Percentiles rank a stretch among this genome's conserved stretches.
phyloP scores from a whole-genome alignment of 2,113 vertebrate genomes.

The Orientallactaga bullata region DNA sequence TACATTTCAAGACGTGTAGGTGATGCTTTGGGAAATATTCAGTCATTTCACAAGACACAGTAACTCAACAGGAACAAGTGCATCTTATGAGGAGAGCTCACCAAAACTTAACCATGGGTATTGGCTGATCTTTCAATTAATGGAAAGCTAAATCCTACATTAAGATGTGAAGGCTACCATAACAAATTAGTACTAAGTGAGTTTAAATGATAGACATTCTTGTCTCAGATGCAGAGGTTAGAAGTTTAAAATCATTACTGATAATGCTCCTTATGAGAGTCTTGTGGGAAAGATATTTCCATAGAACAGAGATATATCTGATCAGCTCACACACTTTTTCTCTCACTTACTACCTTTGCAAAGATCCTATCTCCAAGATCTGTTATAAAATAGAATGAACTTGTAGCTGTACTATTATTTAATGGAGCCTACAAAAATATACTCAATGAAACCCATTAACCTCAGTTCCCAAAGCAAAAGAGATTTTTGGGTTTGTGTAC shows the following conservation, averaged over 20 bases:
- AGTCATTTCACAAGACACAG: constrained; percentile 25
- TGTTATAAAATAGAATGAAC: neutral
- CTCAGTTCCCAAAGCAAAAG: neutral
- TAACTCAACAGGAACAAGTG: neutral
- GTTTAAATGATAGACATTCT: neutral
- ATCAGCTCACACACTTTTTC: neutral
- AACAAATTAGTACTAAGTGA: neutral
- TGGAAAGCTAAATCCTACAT: neutral
- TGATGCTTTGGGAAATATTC: neutral
- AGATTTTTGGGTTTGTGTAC: neutral
- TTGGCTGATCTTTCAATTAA: neutral
- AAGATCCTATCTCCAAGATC: neutral
- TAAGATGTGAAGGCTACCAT: neutral
- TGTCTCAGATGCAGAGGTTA: neutral
- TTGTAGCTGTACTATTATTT: neutral
- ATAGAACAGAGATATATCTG: neutral
- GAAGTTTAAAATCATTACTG: neutral
- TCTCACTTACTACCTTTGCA: neutral
- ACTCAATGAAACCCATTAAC: neutral
- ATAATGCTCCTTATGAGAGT: neutral
- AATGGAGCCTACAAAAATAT: neutral
- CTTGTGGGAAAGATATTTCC: neutral
- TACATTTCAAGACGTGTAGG: neutral
- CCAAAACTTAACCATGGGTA: neutral
- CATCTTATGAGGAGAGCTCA: neutral